These are phyloP conservation scores for Holothuria leucospilota DNA, from an alignment of 53 echinoderm and acorn worm species.

Conservation along the genomic window DNA sequence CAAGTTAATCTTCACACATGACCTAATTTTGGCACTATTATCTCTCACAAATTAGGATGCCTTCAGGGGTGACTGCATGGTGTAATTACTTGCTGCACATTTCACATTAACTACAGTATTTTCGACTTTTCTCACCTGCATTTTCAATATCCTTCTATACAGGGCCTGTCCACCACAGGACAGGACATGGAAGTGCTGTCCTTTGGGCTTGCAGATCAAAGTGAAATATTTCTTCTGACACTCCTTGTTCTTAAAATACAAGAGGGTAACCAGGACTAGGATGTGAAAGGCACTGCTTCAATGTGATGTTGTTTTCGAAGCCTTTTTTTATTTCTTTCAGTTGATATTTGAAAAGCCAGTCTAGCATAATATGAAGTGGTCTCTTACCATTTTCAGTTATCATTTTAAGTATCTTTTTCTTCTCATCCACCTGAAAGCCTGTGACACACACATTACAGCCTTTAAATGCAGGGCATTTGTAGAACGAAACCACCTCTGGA, in stretches of 20 bases:
- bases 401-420: slow-evolving; percentile 67
- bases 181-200: neutral
- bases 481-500: slow-evolving; percentile 49
- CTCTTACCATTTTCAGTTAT: slow-evolving; percentile 75
- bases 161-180: neutral
- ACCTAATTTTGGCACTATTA: neutral
- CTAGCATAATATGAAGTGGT: neutral
- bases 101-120: no score
- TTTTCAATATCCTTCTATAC: neutral
- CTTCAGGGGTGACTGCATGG: no score
- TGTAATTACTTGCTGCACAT: no score
- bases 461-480: slow-evolving; percentile 86
- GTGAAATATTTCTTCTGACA: neutral
- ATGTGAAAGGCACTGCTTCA: no score
- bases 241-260: no score
- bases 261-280: no score
- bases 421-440: slow-evolving; percentile 74
- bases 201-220: neutral
- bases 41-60: neutral
- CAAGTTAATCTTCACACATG: no score
- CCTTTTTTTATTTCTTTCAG: slow-evolving; percentile 73
- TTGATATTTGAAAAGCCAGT: slow-evolving; percentile 80
- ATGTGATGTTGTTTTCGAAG: no score
- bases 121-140: no score
- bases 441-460: slow-evolving; percentile 96